Conservation (phyloP, 2,797 vertebrate species). For the Neopelma chrysocephalum region DNA sequence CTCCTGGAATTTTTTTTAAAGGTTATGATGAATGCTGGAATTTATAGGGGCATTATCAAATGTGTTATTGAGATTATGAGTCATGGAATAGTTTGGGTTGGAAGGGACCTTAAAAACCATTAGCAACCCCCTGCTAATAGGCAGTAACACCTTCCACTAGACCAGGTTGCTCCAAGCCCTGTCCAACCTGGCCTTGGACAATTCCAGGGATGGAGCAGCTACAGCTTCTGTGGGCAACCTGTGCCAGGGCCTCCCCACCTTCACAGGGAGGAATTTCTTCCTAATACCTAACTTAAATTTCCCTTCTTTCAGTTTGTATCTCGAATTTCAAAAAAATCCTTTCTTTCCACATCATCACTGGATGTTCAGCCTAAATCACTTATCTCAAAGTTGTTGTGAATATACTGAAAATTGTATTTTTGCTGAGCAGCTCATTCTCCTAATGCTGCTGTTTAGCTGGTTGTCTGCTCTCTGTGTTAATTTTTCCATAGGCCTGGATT, state of each 20-base stretch:
- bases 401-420: neutral
- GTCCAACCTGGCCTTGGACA: fast-evolving
- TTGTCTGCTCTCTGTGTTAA: neutral
- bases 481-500: neutral
- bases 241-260: neutral
- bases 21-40: neutral
- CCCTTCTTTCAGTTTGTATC: neutral
- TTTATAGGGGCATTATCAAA: neutral
- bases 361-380: neutral
- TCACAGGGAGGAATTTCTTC: neutral
- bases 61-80: neutral
- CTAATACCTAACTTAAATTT: neutral
- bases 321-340: neutral
- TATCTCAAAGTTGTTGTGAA: neutral
- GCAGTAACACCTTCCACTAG: neutral
- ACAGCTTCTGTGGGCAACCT: neutral
- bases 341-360: neutral
- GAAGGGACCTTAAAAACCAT: neutral
- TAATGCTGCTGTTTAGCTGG: neutral
- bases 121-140: neutral
- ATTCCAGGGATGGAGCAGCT: neutral
- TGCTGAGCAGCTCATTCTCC: neutral
- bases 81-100: neutral
- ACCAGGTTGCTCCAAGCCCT: fast-evolving
- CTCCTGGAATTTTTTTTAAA: neutral